Conservation (phyloP, 2,797 vertebrate species). For the Phataginus tricuspis region DNA sequence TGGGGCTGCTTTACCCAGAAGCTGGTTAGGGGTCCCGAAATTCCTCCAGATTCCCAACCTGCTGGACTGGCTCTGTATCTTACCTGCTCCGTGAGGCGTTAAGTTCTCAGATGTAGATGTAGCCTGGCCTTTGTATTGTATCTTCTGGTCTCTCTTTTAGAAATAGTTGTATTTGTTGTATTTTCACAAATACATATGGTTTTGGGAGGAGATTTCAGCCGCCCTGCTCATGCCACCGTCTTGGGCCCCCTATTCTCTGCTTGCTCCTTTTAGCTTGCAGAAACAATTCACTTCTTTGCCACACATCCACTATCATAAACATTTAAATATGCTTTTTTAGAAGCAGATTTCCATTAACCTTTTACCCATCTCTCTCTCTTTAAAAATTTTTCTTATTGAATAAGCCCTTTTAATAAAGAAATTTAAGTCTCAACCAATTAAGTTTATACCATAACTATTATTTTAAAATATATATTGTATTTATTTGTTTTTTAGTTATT, state of each 20-base stretch:
- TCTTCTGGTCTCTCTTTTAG: too few relatives aligned
- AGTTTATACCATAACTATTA: background rate
- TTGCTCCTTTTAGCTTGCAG: background rate
- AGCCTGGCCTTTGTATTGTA: too few relatives aligned
- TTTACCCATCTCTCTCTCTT: background rate
- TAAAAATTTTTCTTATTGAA: background rate
- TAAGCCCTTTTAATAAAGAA: background rate
- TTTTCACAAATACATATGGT: too few relatives aligned
- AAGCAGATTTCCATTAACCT: background rate
- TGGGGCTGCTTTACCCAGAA: too few relatives aligned
- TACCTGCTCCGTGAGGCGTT: too few relatives aligned
- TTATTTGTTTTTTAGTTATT: background rate
- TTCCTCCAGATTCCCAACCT: too few relatives aligned
- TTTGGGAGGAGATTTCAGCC: too few relatives aligned
- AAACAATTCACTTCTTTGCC: background rate
- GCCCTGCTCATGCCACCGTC: too few relatives aligned
- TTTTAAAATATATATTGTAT: background rate
- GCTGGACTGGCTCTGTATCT: too few relatives aligned
- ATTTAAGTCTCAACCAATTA: background rate
- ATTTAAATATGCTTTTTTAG: background rate
- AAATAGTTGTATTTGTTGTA: too few relatives aligned
- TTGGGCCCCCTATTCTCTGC: background rate
- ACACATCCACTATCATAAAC: background rate
- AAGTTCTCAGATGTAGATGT: too few relatives aligned
- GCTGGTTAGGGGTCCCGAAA: too few relatives aligned